Conservation (phyloP, 1,140 invertebrate species). For the Leguminivora glycinivorella region DNA sequence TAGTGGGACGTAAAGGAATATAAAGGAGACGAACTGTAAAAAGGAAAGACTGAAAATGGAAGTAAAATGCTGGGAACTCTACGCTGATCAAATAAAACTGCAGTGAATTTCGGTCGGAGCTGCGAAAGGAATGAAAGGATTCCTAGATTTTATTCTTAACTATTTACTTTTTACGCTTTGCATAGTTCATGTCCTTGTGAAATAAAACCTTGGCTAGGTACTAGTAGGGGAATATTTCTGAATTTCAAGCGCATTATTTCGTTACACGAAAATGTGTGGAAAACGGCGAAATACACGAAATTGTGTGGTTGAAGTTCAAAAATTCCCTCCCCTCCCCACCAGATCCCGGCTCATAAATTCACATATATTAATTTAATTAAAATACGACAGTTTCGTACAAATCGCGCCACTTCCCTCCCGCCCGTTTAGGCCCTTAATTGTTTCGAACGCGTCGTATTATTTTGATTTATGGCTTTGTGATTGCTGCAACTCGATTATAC, state of each 20-base stretch:
- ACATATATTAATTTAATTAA: constrained; percentile 40
- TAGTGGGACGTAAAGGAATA: neutral
- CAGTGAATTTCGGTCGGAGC: neutral
- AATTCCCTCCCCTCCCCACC: too few species aligned
- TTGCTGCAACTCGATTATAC: constrained; percentile 74
- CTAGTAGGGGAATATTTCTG: too few species aligned
- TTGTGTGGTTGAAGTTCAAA: too few species aligned
- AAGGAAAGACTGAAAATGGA: neutral
- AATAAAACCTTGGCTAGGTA: neutral
- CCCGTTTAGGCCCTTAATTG: constrained; percentile 65
- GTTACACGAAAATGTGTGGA: too few species aligned
- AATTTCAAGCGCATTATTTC: too few species aligned
- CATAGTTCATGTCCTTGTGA: neutral
- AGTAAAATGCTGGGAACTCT: neutral
- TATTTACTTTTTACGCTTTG: neutral
- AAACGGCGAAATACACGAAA: neutral
- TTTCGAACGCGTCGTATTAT: constrained; percentile 67
- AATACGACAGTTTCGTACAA: constrained; percentile 37
- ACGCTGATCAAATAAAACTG: neutral
- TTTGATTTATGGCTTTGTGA: constrained; percentile 77
- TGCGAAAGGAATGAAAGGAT: neutral
- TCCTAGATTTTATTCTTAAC: neutral
- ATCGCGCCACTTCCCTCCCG: constrained; percentile 40
- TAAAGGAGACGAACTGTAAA: neutral
- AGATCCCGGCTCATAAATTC: constrained; percentile 31